A percentile compares a stretch with the other conserved stretches of the same genome.
These are phyloP conservation scores for Tromatobia lineatoria DNA, from an alignment of 2,888 invertebrate species.

Conservation along the genomic window DNA sequence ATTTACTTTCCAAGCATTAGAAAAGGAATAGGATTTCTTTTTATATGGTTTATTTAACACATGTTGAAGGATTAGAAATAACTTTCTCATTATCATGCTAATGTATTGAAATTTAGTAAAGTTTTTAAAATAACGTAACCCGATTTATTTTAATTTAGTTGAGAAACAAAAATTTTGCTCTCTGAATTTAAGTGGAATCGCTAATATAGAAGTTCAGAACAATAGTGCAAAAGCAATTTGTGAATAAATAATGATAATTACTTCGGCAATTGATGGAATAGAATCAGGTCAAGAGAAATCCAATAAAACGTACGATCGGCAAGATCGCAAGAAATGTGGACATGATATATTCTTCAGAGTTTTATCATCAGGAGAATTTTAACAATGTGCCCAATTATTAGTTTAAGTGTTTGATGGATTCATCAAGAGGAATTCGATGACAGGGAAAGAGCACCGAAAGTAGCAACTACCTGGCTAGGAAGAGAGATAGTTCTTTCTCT, in stretches of 20 bases:
- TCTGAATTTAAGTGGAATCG: no score
- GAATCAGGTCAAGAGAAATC: neutral
- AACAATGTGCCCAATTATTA: slow-evolving; percentile 34
- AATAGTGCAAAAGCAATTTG: neutral
- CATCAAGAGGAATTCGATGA: slow-evolving; percentile 27
- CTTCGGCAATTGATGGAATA: neutral
- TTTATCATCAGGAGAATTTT: slow-evolving; percentile 24
- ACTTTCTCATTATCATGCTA: no score
- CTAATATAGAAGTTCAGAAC: no score
- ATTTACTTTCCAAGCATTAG: no score
- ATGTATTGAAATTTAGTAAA: no score
- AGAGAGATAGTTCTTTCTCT: neutral
- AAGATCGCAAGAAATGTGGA: neutral
- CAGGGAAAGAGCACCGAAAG: neutral
- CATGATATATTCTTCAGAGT: neutral
- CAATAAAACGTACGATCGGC: neutral
- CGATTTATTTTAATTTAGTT: no score
- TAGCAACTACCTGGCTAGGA: slow-evolving; percentile 1
- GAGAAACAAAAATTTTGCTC: no score
- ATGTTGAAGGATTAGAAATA: no score
- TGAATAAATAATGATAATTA: neutral
- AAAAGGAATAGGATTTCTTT: no score
- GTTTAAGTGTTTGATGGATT: slow-evolving; percentile 9
- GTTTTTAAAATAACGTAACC: no score
- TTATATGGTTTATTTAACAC: no score